Evolutionary conservation across 2,113 vertebrate genomes (phyloP).

Genomic region (Morone saxatilis): DNA sequence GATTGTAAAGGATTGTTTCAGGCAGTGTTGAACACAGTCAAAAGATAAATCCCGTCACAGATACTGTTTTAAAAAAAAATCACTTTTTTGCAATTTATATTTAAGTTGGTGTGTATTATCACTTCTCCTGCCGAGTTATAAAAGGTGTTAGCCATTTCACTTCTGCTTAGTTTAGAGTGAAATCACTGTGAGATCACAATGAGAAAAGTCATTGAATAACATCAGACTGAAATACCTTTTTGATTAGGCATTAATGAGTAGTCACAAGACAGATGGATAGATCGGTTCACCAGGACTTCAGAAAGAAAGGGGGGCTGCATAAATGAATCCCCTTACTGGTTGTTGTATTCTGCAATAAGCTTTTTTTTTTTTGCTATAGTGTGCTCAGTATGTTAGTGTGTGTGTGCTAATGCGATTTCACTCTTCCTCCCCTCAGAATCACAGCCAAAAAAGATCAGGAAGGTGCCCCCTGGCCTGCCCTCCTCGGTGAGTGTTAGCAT

Average conservation of each 20-base stretch:
- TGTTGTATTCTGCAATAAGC: slow-evolving; percentile 28
- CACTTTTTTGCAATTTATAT: slow-evolving; percentile 45
- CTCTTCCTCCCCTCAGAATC: slow-evolving; percentile 82
- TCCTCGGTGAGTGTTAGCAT: slow-evolving; percentile 89
- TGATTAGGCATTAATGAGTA: slow-evolving; percentile 51
- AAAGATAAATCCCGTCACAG: background rate
- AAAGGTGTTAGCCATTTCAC: slow-evolving; percentile 49
- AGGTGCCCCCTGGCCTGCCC: slow-evolving; percentile 95
- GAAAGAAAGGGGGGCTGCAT: background rate
- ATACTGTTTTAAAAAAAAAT: slow-evolving; percentile 3
- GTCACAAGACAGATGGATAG: slow-evolving; percentile 46
- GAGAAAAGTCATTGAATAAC: slow-evolving; percentile 16
- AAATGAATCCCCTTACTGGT: slow-evolving; percentile 21
- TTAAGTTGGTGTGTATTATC: slow-evolving; percentile 22
- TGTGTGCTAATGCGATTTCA: slow-evolving; percentile 32
- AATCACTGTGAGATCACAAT: slow-evolving; percentile 10
- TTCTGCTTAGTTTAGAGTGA: slow-evolving; percentile 53
- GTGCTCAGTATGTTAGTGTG: no score
- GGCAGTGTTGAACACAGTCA: background rate
- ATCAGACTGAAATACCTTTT: slow-evolving; percentile 34
- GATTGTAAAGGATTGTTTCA: slow-evolving; percentile 44
- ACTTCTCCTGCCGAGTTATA: slow-evolving; percentile 58
- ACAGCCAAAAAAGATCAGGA: slow-evolving; percentile 97
- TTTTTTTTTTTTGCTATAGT: background rate
- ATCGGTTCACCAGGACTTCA: slow-evolving; percentile 27